Evolutionary conservation across 2,888 invertebrate species (phyloP).

Genomic region (Euzetes globulus): DNA sequence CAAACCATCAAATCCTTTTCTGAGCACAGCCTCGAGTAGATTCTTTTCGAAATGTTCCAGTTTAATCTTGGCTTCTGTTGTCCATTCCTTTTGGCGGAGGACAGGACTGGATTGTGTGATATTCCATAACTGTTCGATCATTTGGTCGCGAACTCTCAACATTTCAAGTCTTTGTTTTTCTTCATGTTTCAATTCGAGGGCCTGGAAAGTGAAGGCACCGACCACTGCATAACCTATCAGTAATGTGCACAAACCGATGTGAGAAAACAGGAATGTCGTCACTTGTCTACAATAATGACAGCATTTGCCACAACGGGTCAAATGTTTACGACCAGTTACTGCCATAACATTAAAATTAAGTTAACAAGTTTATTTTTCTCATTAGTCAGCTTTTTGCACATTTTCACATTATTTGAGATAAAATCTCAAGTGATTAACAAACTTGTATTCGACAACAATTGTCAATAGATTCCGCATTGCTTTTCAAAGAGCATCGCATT

Average conservation of each 20-base stretch:
- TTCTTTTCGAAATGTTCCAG: constrained; percentile 52
- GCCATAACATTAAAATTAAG: background rate
- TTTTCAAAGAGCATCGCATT: background rate
- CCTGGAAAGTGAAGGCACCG: constrained; percentile 36
- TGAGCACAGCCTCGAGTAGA: constrained; percentile 72
- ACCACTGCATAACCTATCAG: constrained; percentile 34
- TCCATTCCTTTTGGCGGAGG: constrained; percentile 70
- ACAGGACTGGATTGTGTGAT: constrained; percentile 49
- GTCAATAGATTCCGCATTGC: background rate
- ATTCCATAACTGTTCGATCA: constrained; percentile 45
- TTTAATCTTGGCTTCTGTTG: constrained; percentile 57
- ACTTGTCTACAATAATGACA: constrained; percentile 35
- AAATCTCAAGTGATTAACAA: no score
- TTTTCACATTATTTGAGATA: no score
- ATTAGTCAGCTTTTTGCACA: background rate
- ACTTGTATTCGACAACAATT: background rate
- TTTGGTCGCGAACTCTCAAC: constrained; percentile 32
- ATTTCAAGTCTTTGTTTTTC: constrained; percentile 37
- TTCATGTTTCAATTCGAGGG: constrained; percentile 39
- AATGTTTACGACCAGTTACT: constrained; percentile 19
- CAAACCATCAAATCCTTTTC: constrained; percentile 81
- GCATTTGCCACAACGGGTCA: constrained; percentile 33
- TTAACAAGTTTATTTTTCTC: background rate
- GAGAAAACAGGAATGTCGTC: constrained; percentile 36
- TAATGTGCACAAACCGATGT: constrained; percentile 35